Evolutionary conservation across 2,797 vertebrate species (phyloP).

Genomic region (Tadarida brasiliensis): DNA sequence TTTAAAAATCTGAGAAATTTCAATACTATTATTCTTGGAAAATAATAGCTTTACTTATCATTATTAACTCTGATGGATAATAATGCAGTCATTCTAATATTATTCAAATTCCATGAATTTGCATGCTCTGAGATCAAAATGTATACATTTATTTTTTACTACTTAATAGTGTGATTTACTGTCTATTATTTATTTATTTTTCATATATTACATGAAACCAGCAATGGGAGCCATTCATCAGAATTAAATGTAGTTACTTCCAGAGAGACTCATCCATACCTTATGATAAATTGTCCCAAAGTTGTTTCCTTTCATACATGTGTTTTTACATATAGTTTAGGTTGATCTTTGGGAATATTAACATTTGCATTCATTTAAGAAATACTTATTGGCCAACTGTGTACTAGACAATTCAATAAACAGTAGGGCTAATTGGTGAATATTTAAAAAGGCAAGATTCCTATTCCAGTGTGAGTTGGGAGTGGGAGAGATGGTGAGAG

Average conservation of each 20-base stretch:
- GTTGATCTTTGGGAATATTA: background rate
- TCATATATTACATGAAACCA: conserved; percentile 2
- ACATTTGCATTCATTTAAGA: background rate
- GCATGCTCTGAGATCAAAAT: background rate
- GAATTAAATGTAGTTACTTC: conserved; percentile 9
- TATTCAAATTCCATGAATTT: conserved; percentile 12
- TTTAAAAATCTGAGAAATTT: conserved; percentile 10
- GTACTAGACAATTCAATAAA: background rate
- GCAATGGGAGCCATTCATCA: background rate
- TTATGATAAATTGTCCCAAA: background rate
- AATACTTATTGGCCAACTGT: background rate
- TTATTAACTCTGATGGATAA: background rate
- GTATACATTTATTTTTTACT: conserved; percentile 23
- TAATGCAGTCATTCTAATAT: background rate
- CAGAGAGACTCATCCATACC: background rate
- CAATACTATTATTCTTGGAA: background rate
- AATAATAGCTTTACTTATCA: background rate
- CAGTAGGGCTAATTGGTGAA: background rate
- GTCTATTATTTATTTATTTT: conserved; percentile 17
- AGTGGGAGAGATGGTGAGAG: background rate
- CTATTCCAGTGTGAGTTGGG: background rate
- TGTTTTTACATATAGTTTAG: background rate
- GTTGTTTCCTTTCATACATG: background rate
- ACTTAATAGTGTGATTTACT: background rate
- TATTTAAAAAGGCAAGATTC: background rate